phyloP scores from a whole-genome alignment of 2,888 invertebrate genomes.

The Cataglyphis livida region DNA sequence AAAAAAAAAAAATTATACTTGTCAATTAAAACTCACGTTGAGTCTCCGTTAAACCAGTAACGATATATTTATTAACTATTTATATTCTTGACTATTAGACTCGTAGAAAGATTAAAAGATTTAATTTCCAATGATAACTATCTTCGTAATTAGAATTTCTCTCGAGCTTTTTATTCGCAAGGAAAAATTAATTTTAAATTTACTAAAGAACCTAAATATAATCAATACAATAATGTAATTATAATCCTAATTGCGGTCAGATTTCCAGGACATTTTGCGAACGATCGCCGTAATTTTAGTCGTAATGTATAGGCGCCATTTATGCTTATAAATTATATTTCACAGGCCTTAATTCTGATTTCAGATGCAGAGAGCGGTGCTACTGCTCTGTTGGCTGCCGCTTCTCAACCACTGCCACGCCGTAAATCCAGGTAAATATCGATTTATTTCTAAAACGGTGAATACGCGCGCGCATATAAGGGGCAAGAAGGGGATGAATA shows the following conservation, averaged over 20 bases:
- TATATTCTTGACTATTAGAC: not conserved
- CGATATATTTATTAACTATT: not conserved
- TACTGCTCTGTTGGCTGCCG: slow-evolving; percentile 85
- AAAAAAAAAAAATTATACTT: not conserved
- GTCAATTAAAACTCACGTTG: slow-evolving; percentile 14
- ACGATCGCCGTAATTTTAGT: slow-evolving; percentile 38
- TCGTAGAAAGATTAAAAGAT: not conserved
- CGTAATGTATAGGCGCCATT: slow-evolving; percentile 29
- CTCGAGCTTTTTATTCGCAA: slow-evolving; percentile 8
- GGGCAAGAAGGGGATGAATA: not conserved
- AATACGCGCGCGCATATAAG: slow-evolving; percentile 4
- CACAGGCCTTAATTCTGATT: slow-evolving; percentile 65
- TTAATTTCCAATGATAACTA: slow-evolving; percentile 21
- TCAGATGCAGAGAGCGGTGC: slow-evolving; percentile 85
- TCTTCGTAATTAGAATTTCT: not conserved
- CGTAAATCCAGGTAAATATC: slow-evolving; percentile 84
- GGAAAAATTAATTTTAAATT: slow-evolving; percentile 19
- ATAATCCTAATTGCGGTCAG: slow-evolving; percentile 3
- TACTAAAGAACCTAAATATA: not conserved
- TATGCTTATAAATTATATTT: slow-evolving; percentile 33
- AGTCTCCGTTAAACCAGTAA: not conserved
- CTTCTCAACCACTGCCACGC: slow-evolving; percentile 85
- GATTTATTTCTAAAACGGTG: slow-evolving; percentile 39
- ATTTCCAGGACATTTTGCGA: not conserved
- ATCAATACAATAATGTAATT: slow-evolving; percentile 26